Percentiles rank a stretch among this genome's conserved stretches.
Conservation (phyloP, 2,113 vertebrate genomes). For the Tachysurus vachellii region DNA sequence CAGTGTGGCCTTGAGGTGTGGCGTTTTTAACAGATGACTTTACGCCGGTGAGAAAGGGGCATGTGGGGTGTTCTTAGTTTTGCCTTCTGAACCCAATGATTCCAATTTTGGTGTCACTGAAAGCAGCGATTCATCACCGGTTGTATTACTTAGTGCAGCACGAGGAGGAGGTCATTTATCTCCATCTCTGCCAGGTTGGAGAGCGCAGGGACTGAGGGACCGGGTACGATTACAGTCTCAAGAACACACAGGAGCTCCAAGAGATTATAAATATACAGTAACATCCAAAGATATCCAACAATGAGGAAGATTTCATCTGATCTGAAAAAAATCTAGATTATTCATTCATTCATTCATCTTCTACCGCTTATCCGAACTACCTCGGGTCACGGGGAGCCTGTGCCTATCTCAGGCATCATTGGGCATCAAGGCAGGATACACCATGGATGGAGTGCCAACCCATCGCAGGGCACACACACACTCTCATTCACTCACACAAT, state of each 20-base stretch:
- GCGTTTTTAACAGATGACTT: conserved; percentile 70
- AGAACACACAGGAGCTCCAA: not conserved
- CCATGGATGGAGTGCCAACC: too few relatives aligned
- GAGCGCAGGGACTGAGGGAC: conserved; percentile 59
- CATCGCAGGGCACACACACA: too few relatives aligned
- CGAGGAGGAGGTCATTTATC: conserved; percentile 72
- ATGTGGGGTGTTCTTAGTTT: conserved; percentile 47
- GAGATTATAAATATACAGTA: not conserved
- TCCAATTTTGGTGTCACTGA: conserved; percentile 70
- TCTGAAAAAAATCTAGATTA: not conserved
- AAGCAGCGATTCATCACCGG: conserved; percentile 70
- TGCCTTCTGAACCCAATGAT: conserved; percentile 66
- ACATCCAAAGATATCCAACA: not conserved
- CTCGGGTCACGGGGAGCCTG: too few relatives aligned
- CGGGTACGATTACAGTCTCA: not conserved
- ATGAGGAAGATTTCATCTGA: not conserved
- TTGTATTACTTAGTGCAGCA: conserved; percentile 72
- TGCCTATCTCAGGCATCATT: too few relatives aligned
- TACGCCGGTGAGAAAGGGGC: conserved; percentile 28
- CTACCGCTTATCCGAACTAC: too few relatives aligned
- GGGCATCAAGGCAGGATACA: too few relatives aligned
- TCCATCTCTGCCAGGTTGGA: conserved; percentile 67
- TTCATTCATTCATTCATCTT: too few relatives aligned
- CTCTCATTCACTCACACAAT: too few relatives aligned
- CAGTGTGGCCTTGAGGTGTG: conserved; percentile 60